Percentiles rank a stretch among this genome's conserved stretches.
These are phyloP conservation scores for Lates japonicus DNA, from an alignment of 2,797 vertebrate genomes.

Conservation along the genomic window DNA sequence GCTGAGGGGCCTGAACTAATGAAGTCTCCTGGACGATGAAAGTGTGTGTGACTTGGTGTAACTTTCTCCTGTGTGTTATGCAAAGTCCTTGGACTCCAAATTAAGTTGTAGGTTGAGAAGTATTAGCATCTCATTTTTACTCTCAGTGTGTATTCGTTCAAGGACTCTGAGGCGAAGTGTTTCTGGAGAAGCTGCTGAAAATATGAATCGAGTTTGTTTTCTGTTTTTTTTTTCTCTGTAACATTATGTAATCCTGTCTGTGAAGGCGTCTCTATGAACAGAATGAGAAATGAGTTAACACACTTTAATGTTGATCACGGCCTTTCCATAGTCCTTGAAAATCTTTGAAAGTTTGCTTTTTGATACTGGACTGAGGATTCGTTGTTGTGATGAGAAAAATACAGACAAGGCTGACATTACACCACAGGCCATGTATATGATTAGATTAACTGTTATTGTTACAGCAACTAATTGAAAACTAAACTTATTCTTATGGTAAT, in stretches of 20 bases:
- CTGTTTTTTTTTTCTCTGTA: too few species aligned
- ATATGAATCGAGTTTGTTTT: not conserved
- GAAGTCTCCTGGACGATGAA: not conserved
- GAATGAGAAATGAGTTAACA: not conserved
- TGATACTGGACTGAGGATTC: not conserved
- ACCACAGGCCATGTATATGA: too few species aligned
- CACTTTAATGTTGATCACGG: not conserved
- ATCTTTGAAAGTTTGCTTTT: not conserved
- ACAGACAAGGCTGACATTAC: too few species aligned
- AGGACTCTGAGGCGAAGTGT: not conserved
- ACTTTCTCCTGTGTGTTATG: not conserved
- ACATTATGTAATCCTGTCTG: not conserved
- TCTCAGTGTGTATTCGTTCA: not conserved
- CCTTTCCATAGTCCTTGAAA: not conserved
- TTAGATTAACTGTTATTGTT: too few species aligned
- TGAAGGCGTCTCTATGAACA: too few species aligned
- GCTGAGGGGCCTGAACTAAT: not conserved
- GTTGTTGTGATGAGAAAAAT: not conserved
- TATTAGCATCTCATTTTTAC: not conserved
- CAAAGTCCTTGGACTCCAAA: not conserved
- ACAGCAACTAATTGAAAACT: too few species aligned
- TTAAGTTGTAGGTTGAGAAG: not conserved
- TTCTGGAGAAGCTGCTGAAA: not conserved
- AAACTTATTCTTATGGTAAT: too few species aligned
- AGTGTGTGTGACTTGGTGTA: not conserved